phyloP scores from a whole-genome alignment of 2,888 invertebrate species.

The Drosophila melanosoma region DNA sequence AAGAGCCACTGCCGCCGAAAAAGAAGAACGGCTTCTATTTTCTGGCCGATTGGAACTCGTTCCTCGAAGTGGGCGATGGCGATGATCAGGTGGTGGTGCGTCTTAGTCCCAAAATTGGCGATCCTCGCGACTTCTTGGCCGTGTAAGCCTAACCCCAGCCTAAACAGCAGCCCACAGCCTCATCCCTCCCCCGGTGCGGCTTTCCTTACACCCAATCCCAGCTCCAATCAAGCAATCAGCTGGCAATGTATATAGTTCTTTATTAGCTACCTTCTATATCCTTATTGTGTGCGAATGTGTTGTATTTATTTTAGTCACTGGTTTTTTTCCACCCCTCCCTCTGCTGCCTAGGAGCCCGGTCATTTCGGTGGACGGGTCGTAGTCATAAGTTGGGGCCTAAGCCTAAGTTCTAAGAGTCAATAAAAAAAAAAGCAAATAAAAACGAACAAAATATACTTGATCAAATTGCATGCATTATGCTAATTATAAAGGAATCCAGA shows the following conservation, averaged over 20 bases:
- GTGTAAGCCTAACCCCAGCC: slow-evolving; percentile 85
- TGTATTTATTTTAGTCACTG: slow-evolving; percentile 71
- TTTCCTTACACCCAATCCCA: neutral
- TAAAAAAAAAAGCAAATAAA: slow-evolving; percentile 17
- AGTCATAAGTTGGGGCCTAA: slow-evolving; percentile 71
- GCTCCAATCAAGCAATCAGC: slow-evolving; percentile 4
- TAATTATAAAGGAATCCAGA: slow-evolving; percentile 24
- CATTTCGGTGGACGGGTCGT: slow-evolving; percentile 34
- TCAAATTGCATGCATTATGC: slow-evolving; percentile 13
- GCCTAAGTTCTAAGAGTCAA: slow-evolving; percentile 71
- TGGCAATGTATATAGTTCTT: slow-evolving; percentile 47
- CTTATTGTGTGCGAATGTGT: slow-evolving; percentile 38
- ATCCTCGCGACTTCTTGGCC: slow-evolving; percentile 91
- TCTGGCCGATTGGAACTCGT: slow-evolving; percentile 94
- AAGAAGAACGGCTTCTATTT: slow-evolving; percentile 93
- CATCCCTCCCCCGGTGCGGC: slow-evolving; percentile 4
- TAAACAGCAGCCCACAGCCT: neutral
- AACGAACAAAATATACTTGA: neutral
- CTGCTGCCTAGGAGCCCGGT: slow-evolving; percentile 19
- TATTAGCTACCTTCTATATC: slow-evolving; percentile 15
- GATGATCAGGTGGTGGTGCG: slow-evolving; percentile 91
- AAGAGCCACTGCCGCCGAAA: slow-evolving; percentile 87
- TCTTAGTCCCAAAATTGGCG: slow-evolving; percentile 92
- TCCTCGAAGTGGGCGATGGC: slow-evolving; percentile 92
- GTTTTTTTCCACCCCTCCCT: slow-evolving; percentile 36